A percentile compares a stretch with the other conserved stretches of the same genome.
Conservation (phyloP, 2,113 vertebrate genomes). For the Asarcornis scutulata region DNA sequence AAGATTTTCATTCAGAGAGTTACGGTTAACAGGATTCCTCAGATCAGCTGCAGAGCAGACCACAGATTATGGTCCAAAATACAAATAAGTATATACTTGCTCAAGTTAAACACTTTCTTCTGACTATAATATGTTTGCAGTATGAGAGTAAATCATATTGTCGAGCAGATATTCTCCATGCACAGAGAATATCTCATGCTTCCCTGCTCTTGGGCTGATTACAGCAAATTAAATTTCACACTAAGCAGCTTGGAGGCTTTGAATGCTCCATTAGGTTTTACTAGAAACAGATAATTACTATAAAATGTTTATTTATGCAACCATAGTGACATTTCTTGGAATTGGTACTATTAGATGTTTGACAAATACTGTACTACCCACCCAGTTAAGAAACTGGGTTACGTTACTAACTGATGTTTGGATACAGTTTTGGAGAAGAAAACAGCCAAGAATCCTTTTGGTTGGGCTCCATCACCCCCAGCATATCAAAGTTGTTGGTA, state of each 20-base stretch:
- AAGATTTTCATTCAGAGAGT: neutral
- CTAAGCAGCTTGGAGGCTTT: neutral
- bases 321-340: neutral
- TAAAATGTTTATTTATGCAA: conserved; percentile 34
- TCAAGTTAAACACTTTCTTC: neutral
- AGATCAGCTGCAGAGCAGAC: neutral
- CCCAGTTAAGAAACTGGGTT: neutral
- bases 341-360: neutral
- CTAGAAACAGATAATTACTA: conserved; percentile 45
- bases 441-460: neutral
- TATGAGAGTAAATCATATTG: neutral
- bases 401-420: neutral
- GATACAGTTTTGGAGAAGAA: neutral
- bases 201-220: neutral
- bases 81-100: neutral
- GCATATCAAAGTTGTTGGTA: neutral
- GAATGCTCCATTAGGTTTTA: conserved; percentile 41
- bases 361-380: neutral
- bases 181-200: neutral
- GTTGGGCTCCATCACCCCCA: neutral
- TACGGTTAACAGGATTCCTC: neutral
- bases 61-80: neutral
- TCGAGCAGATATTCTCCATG: neutral
- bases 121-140: neutral
- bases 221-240: conserved; percentile 44